Evolutionary conservation across 1,140 invertebrate species (phyloP), one percentile per base, ranked within the genome.

Genomic region (Diprion similis): DNA sequence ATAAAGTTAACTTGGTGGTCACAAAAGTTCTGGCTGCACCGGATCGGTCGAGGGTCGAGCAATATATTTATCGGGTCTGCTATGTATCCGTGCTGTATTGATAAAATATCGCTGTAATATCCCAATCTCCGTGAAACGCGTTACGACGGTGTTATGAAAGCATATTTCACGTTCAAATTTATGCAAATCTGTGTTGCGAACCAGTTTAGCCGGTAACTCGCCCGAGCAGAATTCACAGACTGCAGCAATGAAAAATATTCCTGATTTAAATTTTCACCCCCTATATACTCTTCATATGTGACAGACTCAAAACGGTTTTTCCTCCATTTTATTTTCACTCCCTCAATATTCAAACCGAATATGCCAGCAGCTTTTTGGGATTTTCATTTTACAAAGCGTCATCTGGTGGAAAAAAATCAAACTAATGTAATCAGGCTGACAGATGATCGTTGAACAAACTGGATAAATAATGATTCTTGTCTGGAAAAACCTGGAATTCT

Each of bases 121-220:
- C 51, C 51, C 51, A 59, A 59, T 59, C 51, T 59, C 51, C 51
- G 51, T 59, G n/a, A 59, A 59, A 59, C 51, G 51, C 51, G 51
- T 59, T 59, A 59, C n/a, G 51, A 8, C 51, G 51, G 51, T 59
- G 51, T 59, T 59, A 59, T 59, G 51, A 59, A 59, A 59, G n/a
- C 51, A 59, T 59, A 59, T 59, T 59, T 59, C 51, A 59, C 11
- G 51, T 59, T 59, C 7, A 59, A 59, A 59, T 37, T 37, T 59
- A 59, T 59, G 51, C 51, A 59, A 59, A 59, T 59, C n/a, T 59
- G 51, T 59, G n/a, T 59, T 17, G 51, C 9, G 51, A 59, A 59
- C 51, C 24, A 8, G 51, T 59, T 59, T 17, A 59, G 11, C 51
- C 24, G 24, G 24, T 37, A 37, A 37, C 24, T 37, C 24, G 24